Evolutionary conservation across 35 echinoderm and acorn worm genomes (phyloP).

Genomic region (Acanthaster planci): DNA sequence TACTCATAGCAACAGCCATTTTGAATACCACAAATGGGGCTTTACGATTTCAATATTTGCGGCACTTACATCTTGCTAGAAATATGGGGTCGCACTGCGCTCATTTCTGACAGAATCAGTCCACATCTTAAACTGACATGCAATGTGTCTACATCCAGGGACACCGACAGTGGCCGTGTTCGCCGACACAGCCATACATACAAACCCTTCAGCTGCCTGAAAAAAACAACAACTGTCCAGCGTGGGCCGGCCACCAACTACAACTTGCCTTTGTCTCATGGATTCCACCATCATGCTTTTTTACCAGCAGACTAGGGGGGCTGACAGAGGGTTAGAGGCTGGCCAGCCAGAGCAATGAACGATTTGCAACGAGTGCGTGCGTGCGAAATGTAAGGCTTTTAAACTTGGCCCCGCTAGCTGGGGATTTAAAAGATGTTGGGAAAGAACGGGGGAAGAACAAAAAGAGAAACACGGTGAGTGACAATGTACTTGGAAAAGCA

Average conservation of each 20-base stretch:
- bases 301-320: slow-evolving; percentile 26
- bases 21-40: no score
- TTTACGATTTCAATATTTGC: no score
- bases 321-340: neutral
- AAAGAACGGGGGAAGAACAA: slow-evolving; percentile 54
- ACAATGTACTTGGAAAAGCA: slow-evolving; percentile 8
- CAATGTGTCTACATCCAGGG: no score
- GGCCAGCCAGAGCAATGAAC: slow-evolving; percentile 1
- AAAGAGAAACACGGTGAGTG: slow-evolving; percentile 54
- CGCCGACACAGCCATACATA: neutral
- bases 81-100: no score
- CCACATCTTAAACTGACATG: no score
- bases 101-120: no score
- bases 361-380: neutral
- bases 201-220: neutral
- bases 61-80: no score
- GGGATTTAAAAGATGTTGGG: slow-evolving; percentile 29
- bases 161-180: no score
- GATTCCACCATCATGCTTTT: slow-evolving; percentile 19
- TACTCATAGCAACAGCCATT: no score
- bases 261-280: slow-evolving; percentile 20
- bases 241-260: neutral
- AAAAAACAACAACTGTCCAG: neutral
- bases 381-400: slow-evolving; percentile 2
- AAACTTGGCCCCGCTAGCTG: slow-evolving; percentile 28